Evolutionary conservation across 2,797 vertebrate species (phyloP), one percentile per base, ranked within the genome.

Genomic region (Orientallactaga sibirica): DNA sequence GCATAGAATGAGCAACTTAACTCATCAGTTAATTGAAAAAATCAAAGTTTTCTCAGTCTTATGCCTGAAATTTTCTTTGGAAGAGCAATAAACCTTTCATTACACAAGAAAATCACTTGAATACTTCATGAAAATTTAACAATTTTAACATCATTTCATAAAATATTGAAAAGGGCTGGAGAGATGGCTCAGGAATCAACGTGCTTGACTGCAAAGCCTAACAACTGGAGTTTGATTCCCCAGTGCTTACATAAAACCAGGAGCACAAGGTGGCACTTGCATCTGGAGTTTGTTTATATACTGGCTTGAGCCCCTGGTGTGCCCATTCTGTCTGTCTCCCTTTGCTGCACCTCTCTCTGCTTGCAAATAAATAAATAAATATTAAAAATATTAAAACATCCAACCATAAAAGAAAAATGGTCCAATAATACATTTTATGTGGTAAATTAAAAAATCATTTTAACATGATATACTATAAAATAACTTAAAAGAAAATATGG

Each of bases 51-150:
- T 80, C 41, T 83, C 24, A 80, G 73, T 25, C 48, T 89, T 43
- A 75, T 43, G 8, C 1, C 66, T 73, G 7, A 92, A 90, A 85
- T 73, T 88, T 73, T 88, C n/a, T 85, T 77, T 93, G 25, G 85
- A 74, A 82, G 20, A 20, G 8, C 77, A 79, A 78, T 83, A 82
- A 83, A 82, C 12, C 4, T 91, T 80, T 89, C 4, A 78, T 27
- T 48, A 66, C 58, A 81, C 3, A 91, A 71, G 37, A 78, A 29
- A 86, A 84, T 33, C 8, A 29, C 14, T 83, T 86, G 79, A 77
- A 80, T 79, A 79, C n/a, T 58, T 94, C 52, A 75, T 16, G 52
- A 66, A 70, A 91, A 68, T 37, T 24, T 5, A 71, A 29, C 48
- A 66, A 86, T 84, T 89, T 79, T 18, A 89, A 83, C 15, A 67